Conservation (phyloP, 2,113 vertebrate species). For the Cyanoderma ruficeps region DNA sequence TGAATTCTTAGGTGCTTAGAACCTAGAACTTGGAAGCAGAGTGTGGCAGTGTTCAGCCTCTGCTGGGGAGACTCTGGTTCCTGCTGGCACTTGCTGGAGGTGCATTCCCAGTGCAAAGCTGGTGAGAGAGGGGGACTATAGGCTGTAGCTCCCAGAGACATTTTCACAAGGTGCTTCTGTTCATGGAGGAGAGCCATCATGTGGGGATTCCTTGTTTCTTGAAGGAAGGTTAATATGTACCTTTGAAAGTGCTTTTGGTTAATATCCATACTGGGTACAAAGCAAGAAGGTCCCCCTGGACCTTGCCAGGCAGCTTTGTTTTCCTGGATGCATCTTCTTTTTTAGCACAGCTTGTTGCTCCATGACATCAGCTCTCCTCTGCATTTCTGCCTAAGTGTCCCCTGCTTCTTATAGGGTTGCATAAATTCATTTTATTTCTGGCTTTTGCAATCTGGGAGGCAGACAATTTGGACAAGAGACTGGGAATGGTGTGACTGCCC, state of each 20-base stretch:
- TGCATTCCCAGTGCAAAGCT: background rate
- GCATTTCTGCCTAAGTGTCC: background rate
- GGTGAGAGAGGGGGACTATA: background rate
- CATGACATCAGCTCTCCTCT: background rate
- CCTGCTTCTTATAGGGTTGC: background rate
- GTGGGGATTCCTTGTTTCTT: background rate
- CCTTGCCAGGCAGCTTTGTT: background rate
- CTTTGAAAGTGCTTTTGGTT: background rate
- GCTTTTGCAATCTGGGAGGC: background rate
- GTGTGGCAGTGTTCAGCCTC: background rate
- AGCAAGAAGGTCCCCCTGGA: background rate
- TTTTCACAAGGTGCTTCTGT: background rate
- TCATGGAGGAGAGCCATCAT: background rate
- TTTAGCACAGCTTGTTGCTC: background rate
- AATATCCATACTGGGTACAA: background rate
- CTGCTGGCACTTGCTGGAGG: background rate
- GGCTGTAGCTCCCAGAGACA: background rate
- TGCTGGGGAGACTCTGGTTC: background rate
- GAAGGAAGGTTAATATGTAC: background rate
- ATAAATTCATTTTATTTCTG: background rate
- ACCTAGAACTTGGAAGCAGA: background rate
- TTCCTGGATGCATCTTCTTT: background rate
- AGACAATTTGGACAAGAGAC: background rate
- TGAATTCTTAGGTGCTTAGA: background rate
- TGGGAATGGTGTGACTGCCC: background rate